Conservation (phyloP, 2,888 invertebrate species). For the Zelleria hepariella region DNA sequence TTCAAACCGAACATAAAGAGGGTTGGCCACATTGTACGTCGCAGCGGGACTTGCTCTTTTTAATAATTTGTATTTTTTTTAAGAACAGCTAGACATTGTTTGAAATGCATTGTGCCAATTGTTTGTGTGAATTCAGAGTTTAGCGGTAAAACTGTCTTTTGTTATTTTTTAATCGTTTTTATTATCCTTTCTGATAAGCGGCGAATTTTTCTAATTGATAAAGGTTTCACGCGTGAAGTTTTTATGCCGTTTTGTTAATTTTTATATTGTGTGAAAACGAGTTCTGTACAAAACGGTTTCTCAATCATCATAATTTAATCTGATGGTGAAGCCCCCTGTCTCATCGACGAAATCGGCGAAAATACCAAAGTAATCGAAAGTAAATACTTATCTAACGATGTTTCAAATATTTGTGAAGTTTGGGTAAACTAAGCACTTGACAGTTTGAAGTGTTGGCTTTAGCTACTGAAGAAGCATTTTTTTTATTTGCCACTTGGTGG, state of each 20-base stretch:
- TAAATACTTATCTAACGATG: background rate
- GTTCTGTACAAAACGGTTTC: no score
- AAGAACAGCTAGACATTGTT: slow-evolving; percentile 1
- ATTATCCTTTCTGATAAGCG: slow-evolving; percentile 2
- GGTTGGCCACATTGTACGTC: slow-evolving; percentile 26
- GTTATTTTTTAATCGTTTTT: slow-evolving; percentile 6
- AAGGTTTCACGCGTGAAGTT: background rate
- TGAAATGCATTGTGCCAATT: slow-evolving; percentile 8
- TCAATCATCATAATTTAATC: no score
- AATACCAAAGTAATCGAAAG: background rate
- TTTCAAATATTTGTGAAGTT: slow-evolving; percentile 21
- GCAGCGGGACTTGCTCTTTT: slow-evolving; percentile 24
- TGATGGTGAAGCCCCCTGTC: no score
- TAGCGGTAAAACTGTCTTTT: slow-evolving; percentile 10
- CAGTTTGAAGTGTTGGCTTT: slow-evolving; percentile 25
- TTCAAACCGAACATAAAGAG: slow-evolving; percentile 32
- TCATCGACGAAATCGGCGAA: background rate
- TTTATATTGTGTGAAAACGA: background rate
- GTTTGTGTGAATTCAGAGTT: background rate
- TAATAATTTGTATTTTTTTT: slow-evolving; percentile 1
- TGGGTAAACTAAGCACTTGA: slow-evolving; percentile 36
- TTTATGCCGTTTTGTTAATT: background rate
- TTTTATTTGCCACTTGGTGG: slow-evolving; percentile 19
- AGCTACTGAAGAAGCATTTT: slow-evolving; percentile 30
- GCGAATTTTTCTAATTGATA: slow-evolving; percentile 2